A percentile compares a stretch with the other conserved stretches of the same genome.
These are phyloP conservation scores for Heliothis peltigera DNA, from an alignment of 2,888 invertebrate genomes.

Conservation along the genomic window DNA sequence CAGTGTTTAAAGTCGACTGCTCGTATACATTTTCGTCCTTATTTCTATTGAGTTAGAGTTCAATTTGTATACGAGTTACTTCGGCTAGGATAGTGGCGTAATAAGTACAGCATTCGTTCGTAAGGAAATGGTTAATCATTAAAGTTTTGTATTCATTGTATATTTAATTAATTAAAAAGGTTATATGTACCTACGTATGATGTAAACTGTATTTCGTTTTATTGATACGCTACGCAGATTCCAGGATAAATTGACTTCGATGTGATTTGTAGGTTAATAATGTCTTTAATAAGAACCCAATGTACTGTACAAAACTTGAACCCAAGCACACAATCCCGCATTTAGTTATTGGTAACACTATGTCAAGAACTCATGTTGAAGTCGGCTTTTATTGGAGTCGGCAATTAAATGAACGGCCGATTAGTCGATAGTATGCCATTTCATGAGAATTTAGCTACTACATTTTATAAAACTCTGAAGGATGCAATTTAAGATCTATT, in stretches of 20 bases:
- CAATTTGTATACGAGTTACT: conserved; percentile 52
- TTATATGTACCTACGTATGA: conserved; percentile 57
- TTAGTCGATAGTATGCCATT: conserved; percentile 38
- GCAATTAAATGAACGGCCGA: conserved; percentile 11
- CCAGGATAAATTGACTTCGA: conserved; percentile 56
- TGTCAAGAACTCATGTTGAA: conserved; percentile 25
- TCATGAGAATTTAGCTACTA: conserved; percentile 21
- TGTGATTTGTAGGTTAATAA: conserved; percentile 56
- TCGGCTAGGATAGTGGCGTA: conserved; percentile 63
- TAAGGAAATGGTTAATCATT: conserved; percentile 71
- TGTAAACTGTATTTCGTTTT: conserved; percentile 56
- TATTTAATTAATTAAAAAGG: conserved; percentile 63
- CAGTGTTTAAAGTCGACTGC: conserved; percentile 52
- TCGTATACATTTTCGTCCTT: conserved; percentile 50
- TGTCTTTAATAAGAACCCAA: conserved; percentile 38
- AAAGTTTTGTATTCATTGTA: conserved; percentile 66
- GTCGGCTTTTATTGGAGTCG: conserved; percentile 43
- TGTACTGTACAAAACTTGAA: conserved; percentile 49
- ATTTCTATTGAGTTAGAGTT: conserved; percentile 37
- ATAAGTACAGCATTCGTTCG: conserved; percentile 81
- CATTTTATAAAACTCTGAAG: conserved; percentile 19
- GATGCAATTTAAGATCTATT: conserved; percentile 30
- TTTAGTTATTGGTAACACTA: conserved; percentile 48
- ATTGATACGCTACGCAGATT: conserved; percentile 46
- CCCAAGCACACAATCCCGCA: conserved; percentile 55